These are phyloP conservation scores for Zootermopsis nevadensis DNA, from an alignment of 2,888 invertebrate species.

Conservation along the genomic window DNA sequence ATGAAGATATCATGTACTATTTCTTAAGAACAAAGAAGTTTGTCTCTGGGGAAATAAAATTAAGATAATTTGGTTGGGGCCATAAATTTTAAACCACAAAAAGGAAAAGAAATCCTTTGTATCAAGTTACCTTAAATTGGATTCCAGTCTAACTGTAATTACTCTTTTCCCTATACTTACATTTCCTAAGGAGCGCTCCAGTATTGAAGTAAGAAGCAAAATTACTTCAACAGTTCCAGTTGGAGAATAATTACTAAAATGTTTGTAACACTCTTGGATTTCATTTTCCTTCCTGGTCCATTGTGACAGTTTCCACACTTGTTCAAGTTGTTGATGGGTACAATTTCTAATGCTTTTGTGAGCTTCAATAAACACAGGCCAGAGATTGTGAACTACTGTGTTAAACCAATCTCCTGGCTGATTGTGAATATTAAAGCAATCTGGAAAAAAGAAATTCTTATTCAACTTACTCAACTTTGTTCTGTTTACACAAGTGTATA, in stretches of 20 bases:
- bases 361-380: conserved; percentile 45
- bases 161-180: conserved; percentile 46
- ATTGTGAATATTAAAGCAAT: conserved; percentile 41
- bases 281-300: conserved; percentile 46
- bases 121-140: too few relatives aligned
- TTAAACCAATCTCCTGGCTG: conserved; percentile 37
- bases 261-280: conserved; percentile 28
- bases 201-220: conserved; percentile 57
- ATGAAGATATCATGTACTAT: too few relatives aligned
- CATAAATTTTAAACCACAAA: too few relatives aligned
- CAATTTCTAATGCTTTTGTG: neutral
- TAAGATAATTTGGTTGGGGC: too few relatives aligned
- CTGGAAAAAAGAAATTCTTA: conserved; percentile 30
- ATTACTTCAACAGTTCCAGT: conserved; percentile 55
- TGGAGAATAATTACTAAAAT: neutral
- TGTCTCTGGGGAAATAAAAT: too few relatives aligned
- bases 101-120: neutral
- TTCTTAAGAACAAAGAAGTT: too few relatives aligned
- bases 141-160: too few relatives aligned
- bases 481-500: too few relatives aligned
- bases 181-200: conserved; percentile 58
- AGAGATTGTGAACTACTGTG: conserved; percentile 28
- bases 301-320: conserved; percentile 33
- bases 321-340: neutral
- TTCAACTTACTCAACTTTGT: neutral